phyloP scores from a whole-genome alignment of 1,140 invertebrate species.

The Achatina immaculata region DNA sequence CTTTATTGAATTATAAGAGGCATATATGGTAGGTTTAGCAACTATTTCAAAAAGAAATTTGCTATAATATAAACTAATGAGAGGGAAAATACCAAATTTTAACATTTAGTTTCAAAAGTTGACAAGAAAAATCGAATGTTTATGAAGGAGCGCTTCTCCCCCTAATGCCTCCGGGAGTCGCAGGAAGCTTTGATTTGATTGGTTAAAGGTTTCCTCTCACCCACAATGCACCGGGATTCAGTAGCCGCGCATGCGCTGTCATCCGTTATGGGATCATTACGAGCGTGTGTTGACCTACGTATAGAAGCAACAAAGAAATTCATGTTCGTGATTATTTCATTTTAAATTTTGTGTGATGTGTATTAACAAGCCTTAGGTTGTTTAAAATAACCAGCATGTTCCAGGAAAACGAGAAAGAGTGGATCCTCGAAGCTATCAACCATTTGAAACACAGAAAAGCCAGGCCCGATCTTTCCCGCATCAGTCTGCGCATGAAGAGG shows the following conservation, averaged over 20 bases:
- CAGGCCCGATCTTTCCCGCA: slow-evolving; percentile 32
- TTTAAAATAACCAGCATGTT: slow-evolving; percentile 14
- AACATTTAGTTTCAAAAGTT: neutral
- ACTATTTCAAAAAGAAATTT: too few species aligned
- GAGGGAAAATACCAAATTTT: too few species aligned
- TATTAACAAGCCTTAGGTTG: neutral
- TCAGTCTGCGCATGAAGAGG: slow-evolving; percentile 37
- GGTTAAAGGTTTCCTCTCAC: neutral
- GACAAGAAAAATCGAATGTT: neutral
- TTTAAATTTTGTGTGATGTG: neutral
- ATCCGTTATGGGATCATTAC: neutral
- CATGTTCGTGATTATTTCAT: neutral
- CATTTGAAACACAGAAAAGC: slow-evolving; percentile 41
- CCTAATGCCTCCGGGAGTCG: neutral
- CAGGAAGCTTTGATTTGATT: neutral
- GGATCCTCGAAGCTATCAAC: slow-evolving; percentile 38
- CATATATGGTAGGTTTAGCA: too few species aligned
- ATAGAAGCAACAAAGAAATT: slow-evolving; percentile 1
- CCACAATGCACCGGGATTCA: slow-evolving; percentile 13
- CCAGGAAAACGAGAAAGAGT: slow-evolving; percentile 35
- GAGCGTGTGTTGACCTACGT: slow-evolving; percentile 36
- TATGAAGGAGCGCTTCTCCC: neutral
- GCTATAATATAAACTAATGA: too few species aligned
- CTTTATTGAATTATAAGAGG: too few species aligned
- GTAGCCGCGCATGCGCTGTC: slow-evolving; percentile 18